phyloP scores from a whole-genome alignment of 1,140 invertebrate species.

The Listronotus oregonensis region DNA sequence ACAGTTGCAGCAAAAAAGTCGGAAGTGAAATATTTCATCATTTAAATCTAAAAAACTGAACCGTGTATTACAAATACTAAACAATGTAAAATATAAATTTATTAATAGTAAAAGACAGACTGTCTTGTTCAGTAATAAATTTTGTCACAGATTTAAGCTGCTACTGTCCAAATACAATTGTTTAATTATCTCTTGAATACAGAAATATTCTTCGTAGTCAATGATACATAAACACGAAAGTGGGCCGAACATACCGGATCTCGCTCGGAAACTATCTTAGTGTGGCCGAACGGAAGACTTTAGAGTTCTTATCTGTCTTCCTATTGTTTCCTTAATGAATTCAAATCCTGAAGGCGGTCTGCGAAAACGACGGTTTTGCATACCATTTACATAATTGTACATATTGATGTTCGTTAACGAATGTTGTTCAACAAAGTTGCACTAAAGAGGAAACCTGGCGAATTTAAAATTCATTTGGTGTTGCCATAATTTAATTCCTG shows the following conservation, averaged over 20 bases:
- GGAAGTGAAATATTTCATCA: too few species aligned
- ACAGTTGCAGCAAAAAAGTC: too few species aligned
- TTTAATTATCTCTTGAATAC: too few species aligned
- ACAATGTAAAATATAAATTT: too few species aligned
- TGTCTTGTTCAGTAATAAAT: too few species aligned
- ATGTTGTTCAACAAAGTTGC: conserved; percentile 48
- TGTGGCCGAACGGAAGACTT: conserved; percentile 22
- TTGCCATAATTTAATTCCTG: conserved; percentile 20
- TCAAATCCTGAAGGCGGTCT: conserved; percentile 54
- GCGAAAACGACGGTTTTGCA: conserved; percentile 53
- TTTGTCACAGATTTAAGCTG: too few species aligned
- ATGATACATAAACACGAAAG: too few species aligned
- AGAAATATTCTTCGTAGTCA: too few species aligned
- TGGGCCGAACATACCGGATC: background rate
- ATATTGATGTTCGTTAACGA: conserved; percentile 57
- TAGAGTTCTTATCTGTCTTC: conserved; percentile 52
- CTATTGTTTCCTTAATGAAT: conserved; percentile 56
- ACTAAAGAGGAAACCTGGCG: conserved; percentile 24
- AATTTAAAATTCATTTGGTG: conserved; percentile 27
- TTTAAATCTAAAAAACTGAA: too few species aligned
- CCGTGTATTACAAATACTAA: too few species aligned
- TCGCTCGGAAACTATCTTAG: conserved; percentile 17
- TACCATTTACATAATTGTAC: conserved; percentile 56
- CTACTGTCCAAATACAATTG: too few species aligned
- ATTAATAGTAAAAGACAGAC: too few species aligned